Percentiles rank a stretch among this genome's conserved stretches.
Conservation (phyloP, 64 coral and sea anemone species). For the Montipora foliosa region DNA sequence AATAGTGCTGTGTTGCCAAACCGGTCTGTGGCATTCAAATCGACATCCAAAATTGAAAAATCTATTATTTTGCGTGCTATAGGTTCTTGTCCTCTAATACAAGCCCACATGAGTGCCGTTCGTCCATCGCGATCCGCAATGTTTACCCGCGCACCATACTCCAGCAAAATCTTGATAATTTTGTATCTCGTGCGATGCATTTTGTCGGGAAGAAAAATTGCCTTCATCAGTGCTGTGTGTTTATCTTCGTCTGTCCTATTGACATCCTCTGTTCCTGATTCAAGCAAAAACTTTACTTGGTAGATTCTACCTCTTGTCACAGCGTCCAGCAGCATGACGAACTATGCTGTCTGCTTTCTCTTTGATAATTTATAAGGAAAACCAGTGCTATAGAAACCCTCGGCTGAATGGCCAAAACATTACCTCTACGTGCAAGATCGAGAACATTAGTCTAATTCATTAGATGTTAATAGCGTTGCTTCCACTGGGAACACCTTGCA, state of each 20-base stretch:
- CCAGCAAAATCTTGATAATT: conserved; percentile 78
- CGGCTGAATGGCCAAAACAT: no score
- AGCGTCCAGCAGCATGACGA: conserved; percentile 75
- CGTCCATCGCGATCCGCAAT: conserved; percentile 64
- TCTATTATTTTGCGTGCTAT: conserved; percentile 70
- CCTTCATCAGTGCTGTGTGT: conserved; percentile 87
- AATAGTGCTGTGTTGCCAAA: conserved; percentile 84
- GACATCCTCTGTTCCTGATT: conserved; percentile 74
- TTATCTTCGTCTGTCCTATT: conserved; percentile 84
- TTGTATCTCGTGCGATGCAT: conserved; percentile 86
- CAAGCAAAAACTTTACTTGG: conserved; percentile 91
- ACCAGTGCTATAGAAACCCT: conserved; percentile 32
- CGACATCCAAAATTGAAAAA: conserved; percentile 74
- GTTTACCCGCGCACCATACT: conserved; percentile 80
- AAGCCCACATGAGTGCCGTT: conserved; percentile 80
- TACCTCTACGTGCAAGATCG: no score
- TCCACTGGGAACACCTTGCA: not conserved
- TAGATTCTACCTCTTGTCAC: conserved; percentile 82
- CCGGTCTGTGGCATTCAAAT: conserved; percentile 77
- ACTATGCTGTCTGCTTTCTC: conserved; percentile 2
- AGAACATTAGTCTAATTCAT: no score
- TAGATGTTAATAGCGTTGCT: not conserved
- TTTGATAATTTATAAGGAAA: not conserved
- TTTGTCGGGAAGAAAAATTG: conserved; percentile 87
- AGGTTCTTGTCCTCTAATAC: conserved; percentile 64